Evolutionary conservation across 2,888 invertebrate species (phyloP), one percentile per base, ranked within the genome.

Genomic region (Lycia hirtaria): DNA sequence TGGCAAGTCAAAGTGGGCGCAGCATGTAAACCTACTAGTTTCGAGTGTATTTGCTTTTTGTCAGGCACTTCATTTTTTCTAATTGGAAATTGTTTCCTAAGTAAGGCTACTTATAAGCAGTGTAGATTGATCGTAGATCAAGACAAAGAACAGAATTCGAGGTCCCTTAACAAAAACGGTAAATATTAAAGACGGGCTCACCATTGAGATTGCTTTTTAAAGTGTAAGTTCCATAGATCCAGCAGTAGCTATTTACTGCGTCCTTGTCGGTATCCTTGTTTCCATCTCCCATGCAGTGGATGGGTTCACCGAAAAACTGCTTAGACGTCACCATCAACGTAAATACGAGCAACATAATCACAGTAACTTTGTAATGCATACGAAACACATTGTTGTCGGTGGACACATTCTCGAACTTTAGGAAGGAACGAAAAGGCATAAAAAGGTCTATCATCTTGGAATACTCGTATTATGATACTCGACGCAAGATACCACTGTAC

Each of bases 261-360:
- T 94, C 94, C 60, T 92, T 93, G 45, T 94, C 92, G 24, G 52
- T 72, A 54, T 84, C 80, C 41, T 91, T 87, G 12, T 85, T 85
- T 40, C 84, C 83, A 33, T 92, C 88, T 4, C 92, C 88, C 77
- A 94, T 92, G 80, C 97, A 97, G 71, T 95, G 94, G 48, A 97
- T 96, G 0, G 97, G 97, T 70, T 97, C 96, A 0, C 97, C 97
- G 71, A 97, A 96, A 85, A 96, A 97, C 81, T 97, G 96, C 73
- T 96, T 96, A 10, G 96, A 95, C 19, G 96, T 95, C 38, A 97
- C 93, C 69, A 97, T 79, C 70, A 96, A 85, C 0, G 96, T 95
- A 82, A 95, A 96, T 19, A 95, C 93, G 33, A 96, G 86, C 58
- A 97, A 85, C 74, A 97, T 92, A 45, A 95, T 93, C 44, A 95